Conservation (phyloP, 2,113 vertebrate genomes). For the Nettapus auritus region DNA sequence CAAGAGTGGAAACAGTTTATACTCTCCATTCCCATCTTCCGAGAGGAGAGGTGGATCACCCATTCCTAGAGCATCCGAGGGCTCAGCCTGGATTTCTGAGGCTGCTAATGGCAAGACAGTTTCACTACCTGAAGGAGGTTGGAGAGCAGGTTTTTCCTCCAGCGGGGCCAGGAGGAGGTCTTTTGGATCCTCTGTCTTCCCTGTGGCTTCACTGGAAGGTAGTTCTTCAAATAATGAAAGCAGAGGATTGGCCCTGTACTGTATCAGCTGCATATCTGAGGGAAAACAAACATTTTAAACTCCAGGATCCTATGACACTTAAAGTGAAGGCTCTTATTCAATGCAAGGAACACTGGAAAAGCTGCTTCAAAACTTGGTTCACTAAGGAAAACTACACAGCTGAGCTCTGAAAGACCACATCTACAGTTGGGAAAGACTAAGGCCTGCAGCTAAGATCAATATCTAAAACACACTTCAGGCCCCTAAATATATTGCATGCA, state of each 20-base stretch:
- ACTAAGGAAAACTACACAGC: background rate
- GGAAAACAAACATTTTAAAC: slow-evolving; percentile 25
- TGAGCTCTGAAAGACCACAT: background rate
- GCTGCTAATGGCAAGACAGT: background rate
- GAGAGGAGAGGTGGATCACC: slow-evolving; percentile 24
- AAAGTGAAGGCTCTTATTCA: background rate
- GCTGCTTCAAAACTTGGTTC: background rate
- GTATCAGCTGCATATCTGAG: slow-evolving; percentile 71
- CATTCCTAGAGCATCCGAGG: background rate
- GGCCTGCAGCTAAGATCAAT: background rate
- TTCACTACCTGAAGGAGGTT: background rate
- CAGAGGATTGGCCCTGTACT: slow-evolving; percentile 63
- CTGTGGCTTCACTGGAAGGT: background rate
- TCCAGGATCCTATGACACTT: background rate
- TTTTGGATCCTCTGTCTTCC: background rate
- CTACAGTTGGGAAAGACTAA: background rate
- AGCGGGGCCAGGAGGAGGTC: slow-evolving; percentile 18
- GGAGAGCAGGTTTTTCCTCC: slow-evolving; percentile 30
- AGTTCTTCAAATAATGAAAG: slow-evolving; percentile 63
- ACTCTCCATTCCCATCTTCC: slow-evolving; percentile 47
- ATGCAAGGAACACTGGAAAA: background rate
- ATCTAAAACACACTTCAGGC: background rate
- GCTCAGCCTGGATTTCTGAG: slow-evolving; percentile 8
- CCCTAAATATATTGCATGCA: background rate
- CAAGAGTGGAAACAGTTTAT: slow-evolving; percentile 59